phyloP scores from a whole-genome alignment of 2,113 vertebrate genomes.

The Nibea albiflora region DNA sequence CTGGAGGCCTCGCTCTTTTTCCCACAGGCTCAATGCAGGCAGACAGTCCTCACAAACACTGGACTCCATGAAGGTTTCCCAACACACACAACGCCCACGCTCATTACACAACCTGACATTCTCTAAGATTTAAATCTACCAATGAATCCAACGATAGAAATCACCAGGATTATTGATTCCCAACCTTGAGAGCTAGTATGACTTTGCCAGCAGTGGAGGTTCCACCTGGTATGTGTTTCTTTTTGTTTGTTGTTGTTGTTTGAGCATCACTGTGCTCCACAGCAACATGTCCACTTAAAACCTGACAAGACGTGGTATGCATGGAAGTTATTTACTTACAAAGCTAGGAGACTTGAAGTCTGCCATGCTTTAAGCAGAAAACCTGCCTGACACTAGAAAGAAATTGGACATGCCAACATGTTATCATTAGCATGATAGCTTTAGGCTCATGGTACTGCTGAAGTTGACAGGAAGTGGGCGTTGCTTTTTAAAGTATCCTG shows the following conservation, averaged over 20 bases:
- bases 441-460: not conserved
- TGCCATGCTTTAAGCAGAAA: not conserved
- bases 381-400: not conserved
- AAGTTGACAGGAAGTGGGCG: not conserved
- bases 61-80: conserved; percentile 48
- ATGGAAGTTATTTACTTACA: not conserved
- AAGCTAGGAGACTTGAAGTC: not conserved
- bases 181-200: not conserved
- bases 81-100: conserved; percentile 41
- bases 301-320: not conserved
- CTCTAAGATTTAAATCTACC: not conserved
- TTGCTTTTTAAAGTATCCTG: not conserved
- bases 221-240: not conserved
- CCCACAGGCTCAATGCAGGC: conserved; percentile 51
- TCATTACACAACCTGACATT: conserved; percentile 36
- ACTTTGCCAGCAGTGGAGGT: not conserved
- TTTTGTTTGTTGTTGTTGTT: not conserved
- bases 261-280: not conserved
- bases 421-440: not conserved
- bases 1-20: conserved; percentile 40
- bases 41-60: conserved; percentile 12
- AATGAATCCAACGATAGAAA: not conserved
- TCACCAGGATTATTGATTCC: not conserved
- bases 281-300: not conserved
- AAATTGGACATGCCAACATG: not conserved